A percentile compares a stretch with the other conserved stretches of the same genome.
Conservation (phyloP, 2,888 invertebrate genomes). For the Diarsia mendica region DNA sequence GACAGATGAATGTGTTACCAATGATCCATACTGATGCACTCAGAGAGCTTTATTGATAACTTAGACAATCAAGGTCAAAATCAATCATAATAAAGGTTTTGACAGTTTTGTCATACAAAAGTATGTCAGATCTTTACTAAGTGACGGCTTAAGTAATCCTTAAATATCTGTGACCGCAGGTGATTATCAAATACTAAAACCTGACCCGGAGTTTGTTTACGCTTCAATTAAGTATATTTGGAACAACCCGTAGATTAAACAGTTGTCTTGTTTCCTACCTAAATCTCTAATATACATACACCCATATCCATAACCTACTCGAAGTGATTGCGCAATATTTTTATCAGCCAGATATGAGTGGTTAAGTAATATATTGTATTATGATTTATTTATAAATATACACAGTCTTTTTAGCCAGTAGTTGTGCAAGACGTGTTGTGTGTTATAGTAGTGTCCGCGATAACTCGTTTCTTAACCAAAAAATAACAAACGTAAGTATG, state of each 20-base stretch:
- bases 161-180: too few relatives aligned
- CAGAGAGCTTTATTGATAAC: too few relatives aligned
- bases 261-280: background rate
- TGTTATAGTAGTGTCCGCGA: background rate
- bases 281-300: background rate
- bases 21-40: too few relatives aligned
- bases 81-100: too few relatives aligned
- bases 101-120: too few relatives aligned
- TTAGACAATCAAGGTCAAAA: too few relatives aligned
- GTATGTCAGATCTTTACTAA: too few relatives aligned
- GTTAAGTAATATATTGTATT: background rate
- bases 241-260: background rate
- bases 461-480: background rate
- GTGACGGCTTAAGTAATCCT: too few relatives aligned
- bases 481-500: conserved; percentile 9
- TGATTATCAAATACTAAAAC: background rate
- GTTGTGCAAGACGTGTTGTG: background rate
- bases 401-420: background rate
- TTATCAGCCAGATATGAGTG: background rate
- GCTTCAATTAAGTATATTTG: background rate
- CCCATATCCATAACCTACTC: background rate
- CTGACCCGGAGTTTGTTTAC: background rate
- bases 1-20: too few relatives aligned
- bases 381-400: background rate
- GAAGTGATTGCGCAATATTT: background rate